Conservation (phyloP, 2,113 vertebrate species). For the Cisticola juncidis region DNA sequence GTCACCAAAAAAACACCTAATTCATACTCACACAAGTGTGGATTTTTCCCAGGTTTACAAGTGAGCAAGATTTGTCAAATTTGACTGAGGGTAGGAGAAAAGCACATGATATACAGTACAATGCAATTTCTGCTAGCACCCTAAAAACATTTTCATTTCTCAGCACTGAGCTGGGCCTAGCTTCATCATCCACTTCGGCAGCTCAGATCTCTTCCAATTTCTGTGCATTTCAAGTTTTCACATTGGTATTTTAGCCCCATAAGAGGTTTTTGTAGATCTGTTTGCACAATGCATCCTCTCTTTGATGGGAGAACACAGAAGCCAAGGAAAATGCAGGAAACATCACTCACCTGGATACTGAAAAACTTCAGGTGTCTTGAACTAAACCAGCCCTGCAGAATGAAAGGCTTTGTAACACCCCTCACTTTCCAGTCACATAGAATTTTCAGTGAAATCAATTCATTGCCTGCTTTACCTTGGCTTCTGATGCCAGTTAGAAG, state of each 20-base stretch:
- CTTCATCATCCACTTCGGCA: neutral
- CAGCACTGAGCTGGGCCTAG: neutral
- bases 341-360: neutral
- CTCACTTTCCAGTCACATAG: neutral
- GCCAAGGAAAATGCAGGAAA: neutral
- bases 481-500: neutral
- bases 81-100: neutral
- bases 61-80: neutral
- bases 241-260: neutral
- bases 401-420: neutral
- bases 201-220: neutral
- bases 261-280: neutral
- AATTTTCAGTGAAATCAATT: neutral
- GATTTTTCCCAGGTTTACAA: neutral
- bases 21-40: neutral
- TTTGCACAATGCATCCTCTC: neutral
- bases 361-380: neutral
- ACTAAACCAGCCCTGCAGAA: neutral
- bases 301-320: neutral
- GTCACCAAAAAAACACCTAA: neutral
- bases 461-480: neutral
- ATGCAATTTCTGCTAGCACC: neutral
- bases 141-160: neutral
- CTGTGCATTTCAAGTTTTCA: neutral
- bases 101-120: rapidly evolving